Evolutionary conservation across 2,113 vertebrate species (phyloP).

Genomic region (Colossoma macropomum): DNA sequence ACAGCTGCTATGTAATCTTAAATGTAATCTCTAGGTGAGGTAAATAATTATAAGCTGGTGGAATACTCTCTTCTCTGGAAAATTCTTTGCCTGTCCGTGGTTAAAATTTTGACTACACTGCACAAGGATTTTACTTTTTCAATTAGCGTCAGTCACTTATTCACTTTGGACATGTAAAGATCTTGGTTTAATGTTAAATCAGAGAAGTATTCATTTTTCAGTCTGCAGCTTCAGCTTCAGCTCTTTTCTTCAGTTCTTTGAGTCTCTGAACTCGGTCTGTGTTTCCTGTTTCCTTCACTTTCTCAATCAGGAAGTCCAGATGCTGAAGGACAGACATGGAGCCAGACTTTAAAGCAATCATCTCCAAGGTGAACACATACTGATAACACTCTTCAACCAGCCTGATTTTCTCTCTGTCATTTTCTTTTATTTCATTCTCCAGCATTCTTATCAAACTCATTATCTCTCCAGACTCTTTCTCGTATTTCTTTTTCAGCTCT

Average conservation of each 20-base stretch:
- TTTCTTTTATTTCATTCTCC: not conserved
- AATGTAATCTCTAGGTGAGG: too few relatives aligned
- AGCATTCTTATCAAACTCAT: not conserved
- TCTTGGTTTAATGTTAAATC: too few relatives aligned
- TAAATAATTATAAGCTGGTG: too few relatives aligned
- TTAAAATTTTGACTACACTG: too few relatives aligned
- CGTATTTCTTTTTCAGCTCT: too few relatives aligned
- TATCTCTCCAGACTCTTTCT: not conserved
- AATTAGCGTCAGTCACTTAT: too few relatives aligned
- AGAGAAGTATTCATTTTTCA: too few relatives aligned
- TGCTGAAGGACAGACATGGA: not conserved
- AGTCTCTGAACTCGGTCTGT: constrained; percentile 21
- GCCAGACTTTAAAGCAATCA: constrained; percentile 13
- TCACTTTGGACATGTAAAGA: too few relatives aligned
- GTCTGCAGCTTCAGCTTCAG: not conserved
- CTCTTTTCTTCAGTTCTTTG: constrained; percentile 8
- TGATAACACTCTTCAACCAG: constrained; percentile 17
- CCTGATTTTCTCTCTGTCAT: not conserved
- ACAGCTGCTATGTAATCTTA: too few relatives aligned
- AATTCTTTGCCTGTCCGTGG: too few relatives aligned
- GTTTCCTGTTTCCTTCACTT: constrained; percentile 17
- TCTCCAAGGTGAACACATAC: not conserved
- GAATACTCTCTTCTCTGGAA: too few relatives aligned
- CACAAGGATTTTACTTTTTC: too few relatives aligned
- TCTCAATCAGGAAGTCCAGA: constrained; percentile 27